Base-by-base conservation (phyloP, 2,797 vertebrate species). In the Xyrichtys novacula region DNA sequence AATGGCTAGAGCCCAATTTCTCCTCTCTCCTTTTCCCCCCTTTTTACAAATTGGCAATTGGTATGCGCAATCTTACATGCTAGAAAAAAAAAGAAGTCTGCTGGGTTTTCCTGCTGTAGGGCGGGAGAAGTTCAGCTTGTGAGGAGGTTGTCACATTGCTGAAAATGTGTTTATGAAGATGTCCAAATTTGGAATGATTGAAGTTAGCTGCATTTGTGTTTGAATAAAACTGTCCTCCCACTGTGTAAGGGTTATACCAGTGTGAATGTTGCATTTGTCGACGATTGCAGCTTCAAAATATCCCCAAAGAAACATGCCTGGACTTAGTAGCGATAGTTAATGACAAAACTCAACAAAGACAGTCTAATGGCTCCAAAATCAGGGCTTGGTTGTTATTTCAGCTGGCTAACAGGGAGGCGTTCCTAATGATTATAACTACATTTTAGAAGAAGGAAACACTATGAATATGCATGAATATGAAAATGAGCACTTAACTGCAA, bases 381-480 rank as follows among this genome's bases (percentile, higher is more conserved):
- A 23, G 59, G 14, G 38, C 62, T 65, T 48, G 22, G 83, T 79
- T 86, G 66, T 88, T 79, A 48, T 76, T 78, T 74, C 76, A 80
- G 69, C 73, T 53, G 43, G 69, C 71, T 72, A 88, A 84, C 52
- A 57, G 74, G 70, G 76, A 86, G 67, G 39, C 67, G 56, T 75
- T 73, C 57, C 57, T 83, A 79, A 88, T 90, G 82, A 82, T 88
- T 87, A 78, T 65, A 72, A 71, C 88, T 64, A 60, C 81, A 70
- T 85, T 65, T 78, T 61, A 86, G 65, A 82, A 76, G 81, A 80
- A 83, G 64, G 76, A 81, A 79, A 78, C 67, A 17, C 39, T 74
- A 86, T 90, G 87, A 91, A 92, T 90, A 91, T 91, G 85, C 85
- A 91, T 91, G 80, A 84, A 64, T 74, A 81, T 88, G 85, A 86